These are phyloP conservation scores for Lepilemur septentrionalis DNA, from an alignment of 2,797 vertebrate species.

Conservation along the genomic window DNA sequence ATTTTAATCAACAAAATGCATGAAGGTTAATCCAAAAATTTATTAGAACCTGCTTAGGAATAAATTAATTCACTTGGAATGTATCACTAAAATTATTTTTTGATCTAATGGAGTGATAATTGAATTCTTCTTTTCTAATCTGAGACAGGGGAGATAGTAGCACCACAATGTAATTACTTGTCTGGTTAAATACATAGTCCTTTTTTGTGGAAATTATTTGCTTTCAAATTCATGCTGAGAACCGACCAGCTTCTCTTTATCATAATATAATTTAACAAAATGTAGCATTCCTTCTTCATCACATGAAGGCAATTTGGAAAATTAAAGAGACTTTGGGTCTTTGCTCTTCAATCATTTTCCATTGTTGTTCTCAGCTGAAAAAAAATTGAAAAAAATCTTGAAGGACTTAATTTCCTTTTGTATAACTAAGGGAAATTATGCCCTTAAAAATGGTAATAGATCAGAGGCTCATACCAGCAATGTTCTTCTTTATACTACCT, in stretches of 20 bases:
- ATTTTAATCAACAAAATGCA: slow-evolving; percentile 80
- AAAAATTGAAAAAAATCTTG: slow-evolving; percentile 58
- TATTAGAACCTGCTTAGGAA: slow-evolving; percentile 75
- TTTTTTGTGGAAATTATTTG: slow-evolving; percentile 84
- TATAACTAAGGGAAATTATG: not conserved
- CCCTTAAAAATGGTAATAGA: slow-evolving; percentile 16
- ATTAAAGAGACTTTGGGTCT: slow-evolving; percentile 82
- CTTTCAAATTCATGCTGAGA: slow-evolving; percentile 85
- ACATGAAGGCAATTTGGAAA: slow-evolving; percentile 86
- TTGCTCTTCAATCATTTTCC: slow-evolving; percentile 82
- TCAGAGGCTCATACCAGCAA: not conserved
- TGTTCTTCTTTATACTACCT: not conserved
- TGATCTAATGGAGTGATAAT: slow-evolving; percentile 86
- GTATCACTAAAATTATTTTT: slow-evolving; percentile 84
- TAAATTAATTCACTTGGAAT: slow-evolving; percentile 84
- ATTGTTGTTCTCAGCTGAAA: slow-evolving; percentile 74
- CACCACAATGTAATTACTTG: slow-evolving; percentile 85
- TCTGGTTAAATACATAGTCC: slow-evolving; percentile 85
- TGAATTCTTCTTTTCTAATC: slow-evolving; percentile 84
- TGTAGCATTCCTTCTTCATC: slow-evolving; percentile 83
- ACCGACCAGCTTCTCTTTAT: slow-evolving; percentile 83
- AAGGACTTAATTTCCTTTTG: slow-evolving; percentile 53
- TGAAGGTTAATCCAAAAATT: slow-evolving; percentile 80
- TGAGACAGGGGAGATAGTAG: slow-evolving; percentile 81
- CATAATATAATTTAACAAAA: slow-evolving; percentile 86